A percentile compares a stretch with the other conserved stretches of the same genome.
phyloP scores from a whole-genome alignment of 1,140 invertebrate genomes.

The Druon quercuslanigerum region DNA sequence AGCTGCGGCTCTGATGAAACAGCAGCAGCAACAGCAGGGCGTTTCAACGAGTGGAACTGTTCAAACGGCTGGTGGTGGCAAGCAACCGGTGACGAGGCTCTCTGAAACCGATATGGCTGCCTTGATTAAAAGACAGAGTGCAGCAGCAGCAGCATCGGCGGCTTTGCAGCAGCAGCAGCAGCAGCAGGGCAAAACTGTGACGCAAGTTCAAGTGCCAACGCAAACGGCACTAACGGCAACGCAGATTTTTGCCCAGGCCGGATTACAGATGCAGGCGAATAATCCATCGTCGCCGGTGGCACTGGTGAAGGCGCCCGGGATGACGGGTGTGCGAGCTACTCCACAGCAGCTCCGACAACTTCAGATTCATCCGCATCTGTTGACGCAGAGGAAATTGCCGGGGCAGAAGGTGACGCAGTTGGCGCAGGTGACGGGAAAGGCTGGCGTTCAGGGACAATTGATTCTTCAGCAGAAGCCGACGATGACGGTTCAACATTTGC shows the following conservation, averaged over 20 bases:
- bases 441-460: slow-evolving; percentile 77
- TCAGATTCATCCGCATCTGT: slow-evolving; percentile 81
- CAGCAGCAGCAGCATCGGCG: slow-evolving; percentile 43
- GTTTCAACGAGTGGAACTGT: slow-evolving; percentile 70
- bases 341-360: slow-evolving; percentile 82
- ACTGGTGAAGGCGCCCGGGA: slow-evolving; percentile 78
- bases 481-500: slow-evolving; percentile 86
- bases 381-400: slow-evolving; percentile 79
- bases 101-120: slow-evolving; percentile 84
- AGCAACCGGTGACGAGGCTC: slow-evolving; percentile 76
- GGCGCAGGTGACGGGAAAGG: slow-evolving; percentile 75
- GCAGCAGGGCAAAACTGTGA: slow-evolving; percentile 74
- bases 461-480: slow-evolving; percentile 82
- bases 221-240: slow-evolving; percentile 72
- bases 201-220: slow-evolving; percentile 71
- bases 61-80: slow-evolving; percentile 65
- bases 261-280: slow-evolving; percentile 74
- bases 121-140: slow-evolving; percentile 80
- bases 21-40: slow-evolving; percentile 49
- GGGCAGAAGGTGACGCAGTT: slow-evolving; percentile 79
- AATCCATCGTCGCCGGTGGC: slow-evolving; percentile 76
- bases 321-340: slow-evolving; percentile 76
- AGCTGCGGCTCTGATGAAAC: slow-evolving; percentile 65
- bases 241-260: slow-evolving; percentile 78
- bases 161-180: slow-evolving; percentile 76